These are phyloP conservation scores for Allophyes oxyacanthae DNA, from an alignment of 2,888 invertebrate species.

Conservation along the genomic window DNA sequence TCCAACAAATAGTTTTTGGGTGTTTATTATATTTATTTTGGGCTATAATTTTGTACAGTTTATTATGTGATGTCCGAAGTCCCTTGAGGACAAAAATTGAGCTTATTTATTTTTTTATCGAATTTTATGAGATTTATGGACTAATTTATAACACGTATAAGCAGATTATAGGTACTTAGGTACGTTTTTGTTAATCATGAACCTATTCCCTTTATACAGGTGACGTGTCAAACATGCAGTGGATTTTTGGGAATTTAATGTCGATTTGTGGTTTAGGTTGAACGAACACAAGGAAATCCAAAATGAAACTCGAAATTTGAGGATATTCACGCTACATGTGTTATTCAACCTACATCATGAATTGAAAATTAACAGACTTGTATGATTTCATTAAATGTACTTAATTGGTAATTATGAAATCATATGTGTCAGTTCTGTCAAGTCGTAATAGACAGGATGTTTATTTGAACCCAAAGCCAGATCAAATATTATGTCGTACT, in stretches of 20 bases:
- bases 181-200: conserved; percentile 22
- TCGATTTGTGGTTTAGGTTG: conserved; percentile 2
- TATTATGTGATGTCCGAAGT: conserved; percentile 33
- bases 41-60: conserved; percentile 10
- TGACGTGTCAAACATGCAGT: not conserved
- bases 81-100: conserved; percentile 38
- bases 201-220: not conserved
- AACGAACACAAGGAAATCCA: conserved; percentile 2
- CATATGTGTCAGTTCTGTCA: not conserved
- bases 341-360: conserved; percentile 12
- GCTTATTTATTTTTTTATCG: conserved; percentile 47
- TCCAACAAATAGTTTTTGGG: too few relatives aligned
- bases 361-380: conserved; percentile 7
- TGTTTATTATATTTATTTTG: not conserved
- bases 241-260: not conserved
- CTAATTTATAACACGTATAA: conserved; percentile 29
- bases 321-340: not conserved
- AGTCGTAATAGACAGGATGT: not conserved
- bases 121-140: conserved; percentile 43
- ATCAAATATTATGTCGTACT: too few relatives aligned
- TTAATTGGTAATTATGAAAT: too few relatives aligned
- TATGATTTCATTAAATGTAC: conserved; percentile 5
- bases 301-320: too few relatives aligned
- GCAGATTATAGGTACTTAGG: conserved; percentile 14
- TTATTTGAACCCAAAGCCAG: not conserved